A percentile compares a stretch with the other conserved stretches of the same genome.
Evolutionary conservation across 1,140 invertebrate genomes (phyloP).

Genomic region (Lucilia sericata): DNA sequence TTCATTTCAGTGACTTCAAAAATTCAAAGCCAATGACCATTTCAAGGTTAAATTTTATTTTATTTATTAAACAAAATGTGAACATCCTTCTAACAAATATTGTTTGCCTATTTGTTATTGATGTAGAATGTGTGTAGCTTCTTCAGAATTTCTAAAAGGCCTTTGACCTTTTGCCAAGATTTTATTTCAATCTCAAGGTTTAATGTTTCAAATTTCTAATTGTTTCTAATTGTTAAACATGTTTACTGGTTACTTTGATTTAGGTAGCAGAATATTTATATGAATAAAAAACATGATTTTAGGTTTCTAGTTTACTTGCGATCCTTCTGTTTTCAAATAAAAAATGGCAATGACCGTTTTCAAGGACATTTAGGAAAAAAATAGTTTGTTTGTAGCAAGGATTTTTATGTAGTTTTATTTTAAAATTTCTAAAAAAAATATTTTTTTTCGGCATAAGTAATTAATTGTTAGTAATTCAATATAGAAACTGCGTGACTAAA

Average conservation of each 20-base stretch:
- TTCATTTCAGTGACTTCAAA: background rate
- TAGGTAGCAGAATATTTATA: background rate
- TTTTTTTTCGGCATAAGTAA: too few relatives aligned
- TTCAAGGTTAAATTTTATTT: conserved; percentile 3
- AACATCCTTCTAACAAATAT: background rate
- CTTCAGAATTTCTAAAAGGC: background rate
- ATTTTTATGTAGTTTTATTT: too few relatives aligned
- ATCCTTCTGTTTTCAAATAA: background rate
- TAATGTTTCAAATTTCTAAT: conserved; percentile 9
- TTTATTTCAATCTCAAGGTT: background rate
- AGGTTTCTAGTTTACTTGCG: background rate
- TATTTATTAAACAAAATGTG: background rate
- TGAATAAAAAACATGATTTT: background rate
- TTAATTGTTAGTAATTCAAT: too few relatives aligned
- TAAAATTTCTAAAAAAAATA: too few relatives aligned
- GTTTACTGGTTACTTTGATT: background rate
- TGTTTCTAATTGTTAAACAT: background rate
- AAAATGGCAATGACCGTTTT: conserved; percentile 19
- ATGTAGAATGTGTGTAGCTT: background rate
- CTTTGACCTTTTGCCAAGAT: background rate
- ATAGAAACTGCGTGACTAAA: too few relatives aligned
- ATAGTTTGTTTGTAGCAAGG: too few relatives aligned
- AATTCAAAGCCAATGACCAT: background rate
- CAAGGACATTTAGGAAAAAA: background rate
- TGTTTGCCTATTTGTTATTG: background rate